Conservation (phyloP, 1,140 invertebrate species). For the Drosophila tani region DNA sequence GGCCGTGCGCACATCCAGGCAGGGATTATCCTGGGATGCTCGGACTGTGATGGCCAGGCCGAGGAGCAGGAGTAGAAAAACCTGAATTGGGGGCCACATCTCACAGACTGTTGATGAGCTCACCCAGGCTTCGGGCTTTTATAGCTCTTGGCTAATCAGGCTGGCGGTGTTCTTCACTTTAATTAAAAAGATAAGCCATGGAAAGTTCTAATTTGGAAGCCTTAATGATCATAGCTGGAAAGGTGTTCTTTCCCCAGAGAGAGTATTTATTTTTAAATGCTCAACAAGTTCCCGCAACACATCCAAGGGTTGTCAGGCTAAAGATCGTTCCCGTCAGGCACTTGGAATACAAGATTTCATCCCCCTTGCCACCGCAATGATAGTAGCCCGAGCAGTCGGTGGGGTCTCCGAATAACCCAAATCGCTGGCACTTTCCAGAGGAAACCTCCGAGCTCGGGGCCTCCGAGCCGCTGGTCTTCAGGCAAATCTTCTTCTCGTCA, state of each 20-base stretch:
- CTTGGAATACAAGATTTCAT: conserved; percentile 6
- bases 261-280: not conserved
- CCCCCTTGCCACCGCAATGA: conserved; percentile 32
- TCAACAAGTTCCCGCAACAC: conserved; percentile 47
- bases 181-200: conserved; percentile 43
- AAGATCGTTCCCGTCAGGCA: conserved; percentile 44
- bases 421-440: conserved; percentile 31
- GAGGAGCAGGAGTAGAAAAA: conserved; percentile 12
- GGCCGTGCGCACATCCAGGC: conserved; percentile 51
- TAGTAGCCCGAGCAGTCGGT: conserved; percentile 51
- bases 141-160: conserved; percentile 10
- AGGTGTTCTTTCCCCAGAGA: not conserved
- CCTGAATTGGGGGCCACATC: conserved; percentile 29
- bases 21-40: conserved; percentile 55
- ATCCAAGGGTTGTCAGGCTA: conserved; percentile 21
- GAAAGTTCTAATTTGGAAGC: not conserved
- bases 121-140: not conserved
- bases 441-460: not conserved
- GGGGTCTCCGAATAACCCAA: conserved; percentile 46
- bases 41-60: not conserved
- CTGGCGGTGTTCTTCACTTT: conserved; percentile 1
- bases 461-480: not conserved
- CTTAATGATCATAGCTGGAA: not conserved
- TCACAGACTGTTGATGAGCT: conserved; percentile 29
- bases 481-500: not conserved